These are phyloP conservation scores for Acanthisitta chloris DNA, from an alignment of 2,113 vertebrate genomes.

Conservation along the genomic window DNA sequence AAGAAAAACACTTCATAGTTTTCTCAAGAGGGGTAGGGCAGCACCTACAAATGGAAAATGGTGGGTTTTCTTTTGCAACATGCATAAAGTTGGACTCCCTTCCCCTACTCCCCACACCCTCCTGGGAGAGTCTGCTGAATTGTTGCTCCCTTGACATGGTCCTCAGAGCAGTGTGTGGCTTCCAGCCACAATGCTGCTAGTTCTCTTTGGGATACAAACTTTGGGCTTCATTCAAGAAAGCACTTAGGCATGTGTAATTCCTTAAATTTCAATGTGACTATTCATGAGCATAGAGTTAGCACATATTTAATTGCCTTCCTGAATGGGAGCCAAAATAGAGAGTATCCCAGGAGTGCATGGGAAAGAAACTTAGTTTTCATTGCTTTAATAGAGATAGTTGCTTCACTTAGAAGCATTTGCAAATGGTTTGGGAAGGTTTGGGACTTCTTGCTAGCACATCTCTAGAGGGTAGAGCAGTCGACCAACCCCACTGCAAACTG, in stretches of 20 bases:
- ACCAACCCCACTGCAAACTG: not conserved
- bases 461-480: not conserved
- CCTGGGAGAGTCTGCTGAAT: not conserved
- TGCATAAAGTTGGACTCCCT: not conserved
- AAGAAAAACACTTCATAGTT: not conserved
- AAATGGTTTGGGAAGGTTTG: constrained; percentile 31
- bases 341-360: constrained; percentile 19
- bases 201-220: constrained; percentile 41
- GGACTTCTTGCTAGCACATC: not conserved
- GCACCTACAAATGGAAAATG: not conserved
- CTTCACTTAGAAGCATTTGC: constrained; percentile 23
- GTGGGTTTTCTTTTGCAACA: not conserved
- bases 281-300: constrained; percentile 50
- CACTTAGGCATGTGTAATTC: constrained; percentile 63
- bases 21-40: not conserved
- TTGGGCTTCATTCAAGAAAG: constrained; percentile 67
- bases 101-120: not conserved
- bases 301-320: constrained; percentile 66
- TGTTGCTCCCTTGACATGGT: not conserved
- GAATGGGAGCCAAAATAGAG: constrained; percentile 50
- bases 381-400: constrained; percentile 20
- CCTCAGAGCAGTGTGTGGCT: not conserved
- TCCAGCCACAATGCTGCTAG: constrained; percentile 21
- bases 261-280: constrained; percentile 61
- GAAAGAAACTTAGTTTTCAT: constrained; percentile 22